Conservation (phyloP, 2,888 invertebrate species). For the Pandemis corylana region DNA sequence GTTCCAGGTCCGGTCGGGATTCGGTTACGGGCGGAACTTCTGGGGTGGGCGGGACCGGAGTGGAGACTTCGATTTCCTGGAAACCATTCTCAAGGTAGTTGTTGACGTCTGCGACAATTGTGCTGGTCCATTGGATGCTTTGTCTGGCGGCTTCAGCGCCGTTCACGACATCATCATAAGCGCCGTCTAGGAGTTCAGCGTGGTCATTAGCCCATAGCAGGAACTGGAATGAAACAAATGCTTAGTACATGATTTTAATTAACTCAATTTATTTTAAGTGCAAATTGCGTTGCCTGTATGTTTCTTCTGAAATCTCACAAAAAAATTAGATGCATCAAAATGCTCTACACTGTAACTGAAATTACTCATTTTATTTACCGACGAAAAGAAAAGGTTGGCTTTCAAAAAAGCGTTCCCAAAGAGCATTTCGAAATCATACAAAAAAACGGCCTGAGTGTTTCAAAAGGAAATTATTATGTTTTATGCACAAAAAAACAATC, state of each 20-base stretch:
- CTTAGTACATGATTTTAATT: not conserved
- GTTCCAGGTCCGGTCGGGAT: slow-evolving; percentile 42
- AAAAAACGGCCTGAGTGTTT: no score
- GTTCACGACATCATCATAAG: slow-evolving; percentile 50
- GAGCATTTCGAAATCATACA: no score
- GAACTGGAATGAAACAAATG: slow-evolving; percentile 61
- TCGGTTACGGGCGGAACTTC: slow-evolving; percentile 44
- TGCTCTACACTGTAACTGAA: no score
- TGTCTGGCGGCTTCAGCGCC: slow-evolving; percentile 52
- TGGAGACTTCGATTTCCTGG: slow-evolving; percentile 43
- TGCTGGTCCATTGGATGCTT: slow-evolving; percentile 59
- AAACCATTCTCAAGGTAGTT: slow-evolving; percentile 58
- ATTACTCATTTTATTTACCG: no score
- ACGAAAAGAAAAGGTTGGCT: no score
- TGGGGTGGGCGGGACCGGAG: slow-evolving; percentile 43
- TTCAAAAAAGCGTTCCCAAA: no score
- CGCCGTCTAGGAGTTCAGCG: slow-evolving; percentile 50
- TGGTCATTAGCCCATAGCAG: slow-evolving; percentile 61
- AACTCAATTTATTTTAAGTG: no score
- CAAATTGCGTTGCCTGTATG: no score
- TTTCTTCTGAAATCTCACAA: no score
- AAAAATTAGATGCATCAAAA: no score
- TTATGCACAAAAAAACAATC: no score
- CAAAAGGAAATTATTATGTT: no score
- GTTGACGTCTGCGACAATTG: slow-evolving; percentile 55